Base-by-base conservation (phyloP, 2,888 invertebrate species). In the Atrina japonica region DNA sequence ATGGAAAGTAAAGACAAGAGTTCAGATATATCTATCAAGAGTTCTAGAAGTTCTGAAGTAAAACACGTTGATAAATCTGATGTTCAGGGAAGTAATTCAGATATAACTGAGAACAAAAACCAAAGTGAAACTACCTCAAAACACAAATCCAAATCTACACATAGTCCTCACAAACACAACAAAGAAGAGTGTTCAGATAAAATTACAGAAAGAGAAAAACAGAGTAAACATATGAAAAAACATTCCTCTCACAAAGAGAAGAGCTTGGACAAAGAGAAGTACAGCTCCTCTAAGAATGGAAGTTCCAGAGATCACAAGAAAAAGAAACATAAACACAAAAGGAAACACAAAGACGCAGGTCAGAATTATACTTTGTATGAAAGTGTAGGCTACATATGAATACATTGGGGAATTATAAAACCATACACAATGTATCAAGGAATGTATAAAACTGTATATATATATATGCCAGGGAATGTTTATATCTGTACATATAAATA, bases 331-430 rank as follows among this genome's bases (percentile, higher is more conserved):
- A 73, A 67, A 21, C 74, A 77, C 29, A 81, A 83, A 68, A 83
- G 80, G 65, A 83, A 77, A 61, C 63, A 55, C 9, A 80, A 80
- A 75, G 83, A 86, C 81, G 84, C 84, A 52, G 80, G 86, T 87
- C 75, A 75, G 83, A 76, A 14, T 21, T 58, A 23, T 21, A 1
- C 29, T 7, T 40, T 58, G 16, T 3, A 21, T 6, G 6, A 16
- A 2, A 27, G 18, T 7, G n/a, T 11, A 16, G 16, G 25, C 18
- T 29, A n/a, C 6, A 3, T 49, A 23, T 1, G 3, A n/a, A n/a
- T 43, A 14, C 16, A 25, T 3, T 5, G 23, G 16, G 3, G 25
- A 18, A n/a, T n/a, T n/a, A n/a, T n/a, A n/a, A n/a, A n/a, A n/a
- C n/a, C n/a, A n/a, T n/a, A n/a, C n/a, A n/a, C n/a, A n/a, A n/a